These are phyloP conservation scores for Zaprionus capensis DNA, from an alignment of 1,140 invertebrate species.

Conservation along the genomic window DNA sequence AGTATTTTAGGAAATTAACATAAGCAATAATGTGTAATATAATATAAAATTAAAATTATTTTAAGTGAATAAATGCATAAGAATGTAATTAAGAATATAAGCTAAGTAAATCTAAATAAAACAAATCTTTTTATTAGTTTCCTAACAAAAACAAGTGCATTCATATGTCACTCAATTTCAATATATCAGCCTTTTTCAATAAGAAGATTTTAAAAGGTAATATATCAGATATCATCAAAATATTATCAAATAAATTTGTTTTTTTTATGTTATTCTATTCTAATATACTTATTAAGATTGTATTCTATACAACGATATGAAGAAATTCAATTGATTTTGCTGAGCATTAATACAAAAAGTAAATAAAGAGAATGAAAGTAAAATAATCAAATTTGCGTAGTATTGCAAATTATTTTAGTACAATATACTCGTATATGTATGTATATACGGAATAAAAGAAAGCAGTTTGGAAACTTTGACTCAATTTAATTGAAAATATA, in stretches of 20 bases:
- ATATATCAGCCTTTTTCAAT: neutral
- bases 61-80: neutral
- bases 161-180: no score
- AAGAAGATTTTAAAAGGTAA: neutral
- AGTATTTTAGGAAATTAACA: no score
- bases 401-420: no score
- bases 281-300: neutral
- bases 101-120: neutral
- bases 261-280: neutral
- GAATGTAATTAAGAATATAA: neutral
- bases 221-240: no score
- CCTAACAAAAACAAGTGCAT: neutral
- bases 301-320: neutral
- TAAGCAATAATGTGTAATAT: no score
- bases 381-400: neutral
- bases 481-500: no score
- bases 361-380: neutral
- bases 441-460: neutral
- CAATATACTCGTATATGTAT: no score
- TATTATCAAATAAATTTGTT: neutral
- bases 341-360: neutral
- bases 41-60: no score
- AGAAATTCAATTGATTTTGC: neutral
- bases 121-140: neutral
- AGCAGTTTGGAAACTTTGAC: neutral